phyloP scores from a whole-genome alignment of 2,888 invertebrate genomes.

The Conomelus anceps region DNA sequence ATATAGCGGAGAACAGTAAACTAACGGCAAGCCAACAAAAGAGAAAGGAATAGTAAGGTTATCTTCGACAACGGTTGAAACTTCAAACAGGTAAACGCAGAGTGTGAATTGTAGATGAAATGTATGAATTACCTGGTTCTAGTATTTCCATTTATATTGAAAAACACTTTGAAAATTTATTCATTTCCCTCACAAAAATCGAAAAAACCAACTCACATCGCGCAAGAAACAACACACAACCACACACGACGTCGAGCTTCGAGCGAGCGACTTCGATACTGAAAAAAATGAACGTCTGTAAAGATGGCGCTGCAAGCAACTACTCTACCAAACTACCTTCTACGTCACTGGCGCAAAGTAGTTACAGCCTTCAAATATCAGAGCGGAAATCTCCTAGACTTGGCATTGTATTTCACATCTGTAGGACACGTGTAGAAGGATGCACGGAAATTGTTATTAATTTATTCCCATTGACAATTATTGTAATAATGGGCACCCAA shows the following conservation, averaged over 20 bases:
- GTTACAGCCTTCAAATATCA: neutral
- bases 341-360: slow-evolving; percentile 4
- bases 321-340: neutral
- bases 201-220: neutral
- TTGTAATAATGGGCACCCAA: neutral
- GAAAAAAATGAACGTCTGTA: neutral
- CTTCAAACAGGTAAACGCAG: neutral
- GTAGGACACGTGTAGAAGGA: neutral
- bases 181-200: neutral
- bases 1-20: neutral
- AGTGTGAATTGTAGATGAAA: neutral
- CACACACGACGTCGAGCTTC: neutral
- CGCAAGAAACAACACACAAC: neutral
- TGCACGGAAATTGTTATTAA: neutral
- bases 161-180: slow-evolving; percentile 4
- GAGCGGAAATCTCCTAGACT: neutral
- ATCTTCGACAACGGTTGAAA: neutral
- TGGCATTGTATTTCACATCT: neutral
- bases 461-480: neutral
- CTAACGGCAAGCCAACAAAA: neutral
- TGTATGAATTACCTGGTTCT: slow-evolving; percentile 26
- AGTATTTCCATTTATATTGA: slow-evolving; percentile 30
- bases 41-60: neutral
- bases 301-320: neutral
- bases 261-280: too few relatives aligned